Evolutionary conservation across 1,140 invertebrate genomes (phyloP), one percentile per base, ranked within the genome.

Genomic region (Zaprionus taronus): DNA sequence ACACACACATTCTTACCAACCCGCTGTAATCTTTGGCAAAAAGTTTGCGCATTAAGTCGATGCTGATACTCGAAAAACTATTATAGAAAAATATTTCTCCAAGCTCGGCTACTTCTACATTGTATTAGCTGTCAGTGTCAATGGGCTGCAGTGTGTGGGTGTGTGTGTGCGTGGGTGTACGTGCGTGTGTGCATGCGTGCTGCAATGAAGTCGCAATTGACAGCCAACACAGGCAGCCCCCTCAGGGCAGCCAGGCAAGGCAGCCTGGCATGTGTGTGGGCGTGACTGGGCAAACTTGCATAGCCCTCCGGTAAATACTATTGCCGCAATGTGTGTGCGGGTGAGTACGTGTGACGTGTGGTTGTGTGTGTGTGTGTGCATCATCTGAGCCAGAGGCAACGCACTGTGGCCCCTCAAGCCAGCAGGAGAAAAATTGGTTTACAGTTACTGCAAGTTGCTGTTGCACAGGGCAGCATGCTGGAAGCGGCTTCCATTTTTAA

Each of bases 51-150:
- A 87, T 89, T 87, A 87, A 77, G 70, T 89, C 65, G 81, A 63
- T 77, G 73, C 73, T 83, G 83, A 87, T 89, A 89, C 84, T 87
- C 81, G 74, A 83, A 89, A 86, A 89, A 89, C 84, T 87, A 89
- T 89, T 87, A 89, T 87, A 87, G 84, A 89, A 87, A 84, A 87
- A 87, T 87, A 89, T 89, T 87, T 89, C 79, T 75, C 49, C 69
- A 76, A 66, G 70, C 81, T 75, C 36, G 53, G 60, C 72, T 64
- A 79, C 71, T 78, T 53, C 49, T 69, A 71, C 77, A 86, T 77
- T 87, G 83, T 83, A 87, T 83, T 71, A 77, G 57, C 70, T 79
- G 84, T 61, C 64, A 72, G 72, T 69, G 12, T 44, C 28, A 51
- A 14, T 47, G 41, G 20, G 58, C 36, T 12, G 24, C 20, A 20